Percentiles rank a stretch among this genome's conserved stretches.
Conservation (phyloP, 2,113 vertebrate genomes). For the Chaetops frenatus region DNA sequence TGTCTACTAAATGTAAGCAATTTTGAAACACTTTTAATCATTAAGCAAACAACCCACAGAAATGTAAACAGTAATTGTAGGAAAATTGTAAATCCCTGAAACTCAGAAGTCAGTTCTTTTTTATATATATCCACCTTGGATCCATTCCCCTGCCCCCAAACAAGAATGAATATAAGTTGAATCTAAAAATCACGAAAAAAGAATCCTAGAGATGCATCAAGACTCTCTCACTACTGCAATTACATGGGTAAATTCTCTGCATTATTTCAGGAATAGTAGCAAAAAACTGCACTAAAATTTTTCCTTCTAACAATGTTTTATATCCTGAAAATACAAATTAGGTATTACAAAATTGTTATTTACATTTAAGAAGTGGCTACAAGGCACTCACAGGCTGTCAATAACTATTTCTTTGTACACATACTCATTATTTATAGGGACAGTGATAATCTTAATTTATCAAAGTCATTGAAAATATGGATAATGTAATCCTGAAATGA, state of each 20-base stretch:
- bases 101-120: not conserved
- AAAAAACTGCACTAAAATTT: not conserved
- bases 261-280: not conserved
- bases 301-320: not conserved
- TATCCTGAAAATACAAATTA: not conserved
- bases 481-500: not conserved
- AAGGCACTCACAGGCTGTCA: not conserved
- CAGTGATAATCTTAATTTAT: not conserved
- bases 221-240: not conserved
- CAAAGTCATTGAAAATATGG: not conserved
- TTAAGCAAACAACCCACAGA: not conserved
- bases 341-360: not conserved
- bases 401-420: not conserved
- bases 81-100: not conserved
- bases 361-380: not conserved
- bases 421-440: not conserved
- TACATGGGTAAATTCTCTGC: not conserved
- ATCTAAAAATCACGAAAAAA: not conserved
- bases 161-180: not conserved
- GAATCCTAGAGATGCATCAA: not conserved
- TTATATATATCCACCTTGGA: not conserved
- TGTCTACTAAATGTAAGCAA: not conserved
- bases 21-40: not conserved
- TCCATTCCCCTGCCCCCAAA: fast-evolving
- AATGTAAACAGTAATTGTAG: not conserved